These are phyloP conservation scores for Lagenorhynchus albirostris DNA, from an alignment of 2,113 vertebrate species.

Conservation along the genomic window DNA sequence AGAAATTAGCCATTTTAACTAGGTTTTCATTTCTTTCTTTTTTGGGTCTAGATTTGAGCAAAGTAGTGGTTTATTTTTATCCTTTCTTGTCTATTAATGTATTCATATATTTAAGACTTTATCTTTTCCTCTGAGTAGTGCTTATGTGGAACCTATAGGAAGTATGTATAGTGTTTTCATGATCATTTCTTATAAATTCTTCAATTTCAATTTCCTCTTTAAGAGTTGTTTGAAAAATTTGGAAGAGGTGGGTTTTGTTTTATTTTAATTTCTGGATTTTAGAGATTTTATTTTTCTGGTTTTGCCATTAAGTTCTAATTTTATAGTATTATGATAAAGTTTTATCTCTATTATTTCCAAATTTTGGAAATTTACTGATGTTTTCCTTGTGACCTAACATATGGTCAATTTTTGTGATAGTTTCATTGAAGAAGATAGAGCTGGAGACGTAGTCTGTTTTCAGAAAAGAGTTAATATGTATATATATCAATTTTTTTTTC, in stretches of 20 bases:
- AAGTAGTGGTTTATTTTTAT: background rate
- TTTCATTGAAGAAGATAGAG: background rate
- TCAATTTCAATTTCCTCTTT: background rate
- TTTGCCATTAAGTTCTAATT: background rate
- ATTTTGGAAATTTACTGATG: background rate
- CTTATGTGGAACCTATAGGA: background rate
- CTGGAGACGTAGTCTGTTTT: background rate
- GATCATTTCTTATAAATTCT: background rate
- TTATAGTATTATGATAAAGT: background rate
- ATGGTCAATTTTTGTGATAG: background rate
- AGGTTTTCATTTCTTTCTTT: background rate
- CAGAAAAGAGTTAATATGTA: background rate
- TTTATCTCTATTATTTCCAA: background rate
- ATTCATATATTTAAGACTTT: background rate
- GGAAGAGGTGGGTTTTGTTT: background rate
- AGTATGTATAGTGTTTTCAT: background rate
- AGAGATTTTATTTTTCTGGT: background rate
- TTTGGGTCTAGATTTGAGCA: background rate
- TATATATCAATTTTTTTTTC: background rate
- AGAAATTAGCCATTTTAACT: background rate
- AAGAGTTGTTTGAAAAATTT: background rate
- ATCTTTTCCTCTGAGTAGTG: background rate
- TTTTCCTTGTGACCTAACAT: background rate
- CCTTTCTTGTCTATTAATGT: background rate
- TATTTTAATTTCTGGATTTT: slow-evolving; percentile 12